These are phyloP conservation scores for Azemiops feae DNA, from an alignment of 2,113 vertebrate genomes.

Conservation along the genomic window DNA sequence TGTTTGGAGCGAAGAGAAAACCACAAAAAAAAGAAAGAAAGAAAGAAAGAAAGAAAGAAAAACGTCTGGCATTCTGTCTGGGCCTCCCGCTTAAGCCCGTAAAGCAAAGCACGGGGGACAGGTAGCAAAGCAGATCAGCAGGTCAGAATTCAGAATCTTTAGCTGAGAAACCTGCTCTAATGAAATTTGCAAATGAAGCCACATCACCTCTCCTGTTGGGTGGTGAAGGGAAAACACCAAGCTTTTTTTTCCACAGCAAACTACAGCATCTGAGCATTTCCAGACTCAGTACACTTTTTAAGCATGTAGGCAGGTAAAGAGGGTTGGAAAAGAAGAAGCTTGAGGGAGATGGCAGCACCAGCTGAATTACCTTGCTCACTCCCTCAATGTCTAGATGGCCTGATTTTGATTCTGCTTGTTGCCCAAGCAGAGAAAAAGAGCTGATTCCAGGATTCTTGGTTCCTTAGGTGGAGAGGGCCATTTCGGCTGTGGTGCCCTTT, in stretches of 20 bases:
- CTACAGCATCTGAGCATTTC: neutral
- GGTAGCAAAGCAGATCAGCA: neutral
- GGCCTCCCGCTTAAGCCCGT: neutral
- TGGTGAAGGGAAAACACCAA: neutral
- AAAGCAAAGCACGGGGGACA: neutral
- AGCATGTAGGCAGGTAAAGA: neutral
- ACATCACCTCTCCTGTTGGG: neutral
- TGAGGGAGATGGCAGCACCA: neutral
- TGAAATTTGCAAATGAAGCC: neutral
- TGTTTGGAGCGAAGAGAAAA: neutral
- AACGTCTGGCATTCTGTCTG: neutral
- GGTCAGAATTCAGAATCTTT: neutral
- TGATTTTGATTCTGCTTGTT: neutral
- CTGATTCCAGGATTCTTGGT: neutral
- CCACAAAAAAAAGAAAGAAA: neutral
- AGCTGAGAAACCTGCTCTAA: neutral
- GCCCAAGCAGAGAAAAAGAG: neutral
- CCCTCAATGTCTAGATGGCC: neutral
- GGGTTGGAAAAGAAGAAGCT: neutral
- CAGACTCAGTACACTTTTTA: neutral
- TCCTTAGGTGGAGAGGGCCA: neutral
- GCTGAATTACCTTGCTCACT: neutral
- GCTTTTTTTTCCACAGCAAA: neutral
- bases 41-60: neutral
- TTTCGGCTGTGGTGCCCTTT: neutral